A percentile compares a stretch with the other conserved stretches of the same genome.
These are phyloP conservation scores for Arizona elegans DNA, from an alignment of 2,113 vertebrate genomes.

Conservation along the genomic window DNA sequence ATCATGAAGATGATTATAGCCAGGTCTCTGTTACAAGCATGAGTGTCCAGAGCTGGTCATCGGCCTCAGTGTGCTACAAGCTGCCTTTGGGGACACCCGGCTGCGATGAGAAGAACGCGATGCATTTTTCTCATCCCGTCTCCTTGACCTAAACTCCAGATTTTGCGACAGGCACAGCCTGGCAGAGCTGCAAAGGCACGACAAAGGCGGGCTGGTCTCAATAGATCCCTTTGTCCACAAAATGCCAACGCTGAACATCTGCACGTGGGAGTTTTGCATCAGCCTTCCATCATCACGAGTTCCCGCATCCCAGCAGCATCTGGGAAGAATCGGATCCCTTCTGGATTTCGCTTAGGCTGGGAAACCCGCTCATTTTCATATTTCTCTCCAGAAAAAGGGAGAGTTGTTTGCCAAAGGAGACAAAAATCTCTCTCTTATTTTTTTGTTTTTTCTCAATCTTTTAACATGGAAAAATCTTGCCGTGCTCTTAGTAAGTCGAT, in stretches of 20 bases:
- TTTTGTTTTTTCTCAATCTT: not conserved
- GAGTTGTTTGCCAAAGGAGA: not conserved
- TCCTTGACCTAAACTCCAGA: not conserved
- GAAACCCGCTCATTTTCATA: not conserved
- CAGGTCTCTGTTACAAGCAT: constrained; percentile 78
- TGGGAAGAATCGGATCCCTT: not conserved
- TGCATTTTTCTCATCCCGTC: not conserved
- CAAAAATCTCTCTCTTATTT: not conserved
- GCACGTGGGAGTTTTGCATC: not conserved
- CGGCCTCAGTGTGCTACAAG: not conserved
- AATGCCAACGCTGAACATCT: rapidly evolving
- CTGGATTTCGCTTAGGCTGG: not conserved
- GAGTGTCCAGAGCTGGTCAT: not conserved
- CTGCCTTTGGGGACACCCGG: not conserved
- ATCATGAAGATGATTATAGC: constrained; percentile 96
- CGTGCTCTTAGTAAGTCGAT: rapidly evolving
- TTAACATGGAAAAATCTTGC: not conserved
- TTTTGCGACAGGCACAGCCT: constrained; percentile 31
- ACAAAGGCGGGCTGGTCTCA: not conserved
- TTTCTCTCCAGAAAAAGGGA: not conserved
- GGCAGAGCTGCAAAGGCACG: constrained; percentile 5
- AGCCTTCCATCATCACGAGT: not conserved
- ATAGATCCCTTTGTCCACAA: not conserved
- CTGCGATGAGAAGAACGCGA: not conserved
- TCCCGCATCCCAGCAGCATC: not conserved